Conservation (phyloP, 2,797 vertebrate species). For the Cuniculus paca region DNA sequence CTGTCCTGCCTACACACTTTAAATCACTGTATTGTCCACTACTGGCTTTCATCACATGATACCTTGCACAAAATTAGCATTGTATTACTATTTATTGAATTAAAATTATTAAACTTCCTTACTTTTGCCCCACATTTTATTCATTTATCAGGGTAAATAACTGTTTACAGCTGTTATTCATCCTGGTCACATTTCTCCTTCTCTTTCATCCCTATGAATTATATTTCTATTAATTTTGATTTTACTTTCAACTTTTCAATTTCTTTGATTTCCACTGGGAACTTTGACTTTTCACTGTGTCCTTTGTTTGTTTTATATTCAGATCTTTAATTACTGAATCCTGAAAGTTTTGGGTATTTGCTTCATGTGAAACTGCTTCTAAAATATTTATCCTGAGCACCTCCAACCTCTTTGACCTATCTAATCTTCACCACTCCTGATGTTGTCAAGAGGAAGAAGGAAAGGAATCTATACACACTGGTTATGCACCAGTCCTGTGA, state of each 20-base stretch:
- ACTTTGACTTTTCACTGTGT: neutral
- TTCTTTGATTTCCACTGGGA: neutral
- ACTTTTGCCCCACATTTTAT: neutral
- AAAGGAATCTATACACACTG: neutral
- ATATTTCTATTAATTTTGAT: conserved; percentile 33
- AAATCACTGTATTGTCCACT: neutral
- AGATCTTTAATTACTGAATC: conserved; percentile 20
- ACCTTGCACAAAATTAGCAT: neutral
- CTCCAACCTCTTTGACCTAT: neutral
- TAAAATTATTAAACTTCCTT: neutral
- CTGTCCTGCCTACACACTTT: neutral
- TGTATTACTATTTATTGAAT: conserved; percentile 8
- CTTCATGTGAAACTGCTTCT: conserved; percentile 2
- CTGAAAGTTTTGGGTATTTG: neutral
- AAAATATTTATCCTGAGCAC: neutral
- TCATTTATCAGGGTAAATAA: neutral
- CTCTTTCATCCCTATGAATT: neutral
- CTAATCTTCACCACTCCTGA: neutral
- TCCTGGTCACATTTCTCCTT: neutral
- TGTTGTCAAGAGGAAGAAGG: neutral
- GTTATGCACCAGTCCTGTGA: neutral
- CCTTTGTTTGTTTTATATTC: neutral
- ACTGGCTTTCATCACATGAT: neutral
- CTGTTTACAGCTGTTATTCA: neutral
- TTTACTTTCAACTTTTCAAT: conserved; percentile 58